Evolutionary conservation across 2,888 invertebrate species (phyloP).

Genomic region (Conus canariensis): DNA sequence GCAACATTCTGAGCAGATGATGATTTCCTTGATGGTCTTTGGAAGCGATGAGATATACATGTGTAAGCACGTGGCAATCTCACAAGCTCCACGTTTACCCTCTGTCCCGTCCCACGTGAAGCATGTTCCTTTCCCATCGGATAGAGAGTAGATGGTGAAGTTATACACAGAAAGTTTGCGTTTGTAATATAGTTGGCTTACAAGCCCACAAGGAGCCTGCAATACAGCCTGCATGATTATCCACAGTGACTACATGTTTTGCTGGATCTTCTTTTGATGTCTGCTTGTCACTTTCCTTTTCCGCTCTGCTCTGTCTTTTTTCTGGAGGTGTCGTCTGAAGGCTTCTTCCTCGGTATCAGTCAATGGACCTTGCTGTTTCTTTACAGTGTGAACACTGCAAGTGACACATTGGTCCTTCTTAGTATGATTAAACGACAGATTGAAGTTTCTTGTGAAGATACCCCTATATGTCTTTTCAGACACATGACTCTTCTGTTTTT

Average conservation of each 20-base stretch:
- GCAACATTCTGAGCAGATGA: slow-evolving; percentile 18
- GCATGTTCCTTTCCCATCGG: slow-evolving; percentile 6
- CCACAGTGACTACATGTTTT: background rate
- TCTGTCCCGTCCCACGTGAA: slow-evolving; percentile 32
- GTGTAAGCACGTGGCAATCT: slow-evolving; percentile 26
- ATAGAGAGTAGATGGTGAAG: slow-evolving; percentile 18
- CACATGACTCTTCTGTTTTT: background rate
- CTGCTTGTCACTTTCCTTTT: background rate
- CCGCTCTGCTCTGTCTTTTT: background rate
- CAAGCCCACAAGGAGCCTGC: slow-evolving; percentile 20
- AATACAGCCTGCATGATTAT: slow-evolving; percentile 14
- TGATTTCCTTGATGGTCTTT: background rate
- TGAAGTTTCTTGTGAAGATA: background rate
- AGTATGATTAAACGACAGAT: background rate
- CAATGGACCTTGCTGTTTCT: background rate
- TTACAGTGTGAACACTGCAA: background rate
- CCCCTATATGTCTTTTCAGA: background rate
- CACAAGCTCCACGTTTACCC: slow-evolving; percentile 16
- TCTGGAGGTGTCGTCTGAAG: background rate
- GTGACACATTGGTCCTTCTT: slow-evolving; percentile 22
- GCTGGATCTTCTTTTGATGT: background rate
- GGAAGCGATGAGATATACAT: background rate
- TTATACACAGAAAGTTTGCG: slow-evolving; percentile 30
- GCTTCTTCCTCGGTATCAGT: background rate
- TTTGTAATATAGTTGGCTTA: slow-evolving; percentile 27